A percentile compares a stretch with the other conserved stretches of the same genome.
phyloP scores from a whole-genome alignment of 1,140 invertebrate species.

The Plutomurus gul region DNA sequence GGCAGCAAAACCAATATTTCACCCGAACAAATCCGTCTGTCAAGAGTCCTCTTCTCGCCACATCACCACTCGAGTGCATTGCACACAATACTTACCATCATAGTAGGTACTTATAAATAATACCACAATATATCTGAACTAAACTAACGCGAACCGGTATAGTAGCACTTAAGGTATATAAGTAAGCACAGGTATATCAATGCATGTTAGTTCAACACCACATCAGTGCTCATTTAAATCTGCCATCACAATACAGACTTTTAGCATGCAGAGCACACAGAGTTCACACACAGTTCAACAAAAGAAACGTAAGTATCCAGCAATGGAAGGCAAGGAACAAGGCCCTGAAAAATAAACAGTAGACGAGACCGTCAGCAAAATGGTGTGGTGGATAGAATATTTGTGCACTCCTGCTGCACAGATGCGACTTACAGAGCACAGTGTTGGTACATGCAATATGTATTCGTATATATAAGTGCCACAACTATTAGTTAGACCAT shows the following conservation, averaged over 20 bases:
- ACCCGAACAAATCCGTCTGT: conserved; percentile 3
- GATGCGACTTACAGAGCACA: neutral
- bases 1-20: conserved; percentile 14
- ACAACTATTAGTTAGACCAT: too few species aligned
- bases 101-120: neutral
- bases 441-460: too few species aligned
- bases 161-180: neutral
- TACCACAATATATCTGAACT: neutral
- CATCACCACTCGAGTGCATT: neutral
- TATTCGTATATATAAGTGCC: too few species aligned
- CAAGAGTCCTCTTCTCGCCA: neutral
- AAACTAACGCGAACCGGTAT: too few species aligned
- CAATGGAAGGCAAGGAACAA: too few species aligned
- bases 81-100: neutral
- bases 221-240: neutral
- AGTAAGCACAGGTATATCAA: neutral
- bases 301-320: too few species aligned
- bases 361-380: too few species aligned
- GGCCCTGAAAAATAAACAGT: too few species aligned
- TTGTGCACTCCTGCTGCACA: neutral
- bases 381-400: neutral
- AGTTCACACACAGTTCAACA: too few species aligned
- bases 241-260: neutral
- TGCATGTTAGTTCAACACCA: neutral
- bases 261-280: neutral